Percentiles rank a stretch among this genome's conserved stretches.
These are phyloP conservation scores for Papilio protenor DNA, from an alignment of 2,888 invertebrate genomes.

Conservation along the genomic window DNA sequence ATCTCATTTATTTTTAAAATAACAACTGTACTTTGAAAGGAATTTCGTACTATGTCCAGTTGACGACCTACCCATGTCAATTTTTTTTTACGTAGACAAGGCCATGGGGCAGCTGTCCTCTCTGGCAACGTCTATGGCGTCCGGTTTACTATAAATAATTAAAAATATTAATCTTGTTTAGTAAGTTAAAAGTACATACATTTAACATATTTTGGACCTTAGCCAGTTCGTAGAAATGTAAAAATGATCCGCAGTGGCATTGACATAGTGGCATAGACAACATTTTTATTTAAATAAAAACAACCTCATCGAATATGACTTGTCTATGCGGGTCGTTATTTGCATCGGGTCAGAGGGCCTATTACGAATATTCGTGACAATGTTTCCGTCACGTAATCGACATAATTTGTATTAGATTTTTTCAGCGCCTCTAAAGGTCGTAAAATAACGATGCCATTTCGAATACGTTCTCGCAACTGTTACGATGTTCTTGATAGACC, in stretches of 20 bases:
- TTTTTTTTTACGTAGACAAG: too few species aligned
- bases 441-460: too few species aligned
- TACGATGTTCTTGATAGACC: too few species aligned
- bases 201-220: not conserved
- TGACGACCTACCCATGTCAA: not conserved
- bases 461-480: too few species aligned
- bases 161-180: not conserved
- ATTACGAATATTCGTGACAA: too few species aligned
- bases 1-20: not conserved
- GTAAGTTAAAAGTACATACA: not conserved
- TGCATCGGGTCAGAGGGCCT: constrained; percentile 8
- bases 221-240: not conserved
- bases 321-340: not conserved
- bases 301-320: constrained; percentile 6
- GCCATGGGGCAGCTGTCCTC: too few species aligned
- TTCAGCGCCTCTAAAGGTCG: too few species aligned
- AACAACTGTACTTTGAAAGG: not conserved
- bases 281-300: not conserved
- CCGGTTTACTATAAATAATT: not conserved
- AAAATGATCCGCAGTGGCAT: constrained; percentile 10
- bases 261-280: constrained; percentile 1
- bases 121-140: too few species aligned
- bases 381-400: too few species aligned
- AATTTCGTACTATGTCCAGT: not conserved
- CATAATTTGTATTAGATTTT: too few species aligned